Percentiles rank a stretch among this genome's conserved stretches.
phyloP scores from a whole-genome alignment of 1,140 invertebrate species.

The Drusus annulatus region DNA sequence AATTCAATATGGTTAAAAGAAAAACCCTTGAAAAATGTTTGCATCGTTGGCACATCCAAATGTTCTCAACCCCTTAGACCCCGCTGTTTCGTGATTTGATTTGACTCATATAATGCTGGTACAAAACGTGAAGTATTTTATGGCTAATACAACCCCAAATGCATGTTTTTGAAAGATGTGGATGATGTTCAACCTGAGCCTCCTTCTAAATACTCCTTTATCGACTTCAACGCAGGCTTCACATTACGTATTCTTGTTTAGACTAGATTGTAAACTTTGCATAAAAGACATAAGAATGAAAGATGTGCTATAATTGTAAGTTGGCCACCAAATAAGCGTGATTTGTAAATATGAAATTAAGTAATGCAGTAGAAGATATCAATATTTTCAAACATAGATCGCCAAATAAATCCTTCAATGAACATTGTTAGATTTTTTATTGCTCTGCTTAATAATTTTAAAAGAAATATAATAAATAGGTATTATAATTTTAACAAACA shows the following conservation, averaged over 20 bases:
- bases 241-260: not conserved
- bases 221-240: not conserved
- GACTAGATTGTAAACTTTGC: constrained; percentile 19
- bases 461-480: not conserved
- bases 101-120: too few relatives aligned
- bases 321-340: constrained; percentile 29
- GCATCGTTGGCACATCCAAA: too few relatives aligned
- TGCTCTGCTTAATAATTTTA: too few relatives aligned
- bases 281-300: constrained; percentile 38
- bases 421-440: not conserved
- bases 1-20: not conserved
- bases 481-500: constrained; percentile 16
- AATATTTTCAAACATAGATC: not conserved
- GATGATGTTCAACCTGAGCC: too few relatives aligned
- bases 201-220: not conserved
- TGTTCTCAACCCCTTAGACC: too few relatives aligned
- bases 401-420: not conserved
- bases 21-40: too few relatives aligned
- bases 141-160: too few relatives aligned
- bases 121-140: too few relatives aligned
- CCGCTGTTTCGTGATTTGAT: too few relatives aligned
- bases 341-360: constrained; percentile 33
- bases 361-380: not conserved
- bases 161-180: too few relatives aligned
- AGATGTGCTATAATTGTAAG: constrained; percentile 22